These are phyloP conservation scores for Petrocephalus schoutedeni DNA, from an alignment of 2,797 vertebrate species.

Conservation along the genomic window DNA sequence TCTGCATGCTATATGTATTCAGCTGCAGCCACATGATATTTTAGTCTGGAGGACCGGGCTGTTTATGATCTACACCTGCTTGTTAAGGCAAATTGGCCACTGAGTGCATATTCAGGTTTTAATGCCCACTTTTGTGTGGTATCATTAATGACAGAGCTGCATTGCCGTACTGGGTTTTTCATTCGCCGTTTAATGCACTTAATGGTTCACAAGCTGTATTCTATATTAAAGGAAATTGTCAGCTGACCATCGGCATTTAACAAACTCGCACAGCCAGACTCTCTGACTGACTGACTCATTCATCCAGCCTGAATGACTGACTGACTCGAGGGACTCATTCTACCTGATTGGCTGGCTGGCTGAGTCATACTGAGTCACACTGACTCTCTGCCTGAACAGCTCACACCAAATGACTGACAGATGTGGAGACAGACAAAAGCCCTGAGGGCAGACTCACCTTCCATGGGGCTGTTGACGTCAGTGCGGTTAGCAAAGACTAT, in stretches of 20 bases:
- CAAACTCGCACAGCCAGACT: neutral
- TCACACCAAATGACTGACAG: constrained; percentile 6
- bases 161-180: neutral
- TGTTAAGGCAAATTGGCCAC: neutral
- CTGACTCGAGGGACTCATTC: neutral
- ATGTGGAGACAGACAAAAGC: neutral
- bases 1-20: neutral
- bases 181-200: neutral
- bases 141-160: neutral
- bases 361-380: neutral
- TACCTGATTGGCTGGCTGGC: neutral
- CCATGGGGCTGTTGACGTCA: constrained; percentile 85
- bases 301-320: neutral
- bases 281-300: neutral
- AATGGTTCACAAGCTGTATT: neutral
- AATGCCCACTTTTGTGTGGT: neutral
- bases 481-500: constrained; percentile 84
- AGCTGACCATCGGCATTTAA: neutral
- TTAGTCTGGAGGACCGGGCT: neutral
- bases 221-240: neutral
- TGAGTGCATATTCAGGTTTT: neutral
- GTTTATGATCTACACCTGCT: neutral
- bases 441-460: constrained; percentile 59
- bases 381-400: neutral
- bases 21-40: neutral